phyloP scores from a whole-genome alignment of 92 coral and sea anemone genomes.

The Scolanthus callimorphus region DNA sequence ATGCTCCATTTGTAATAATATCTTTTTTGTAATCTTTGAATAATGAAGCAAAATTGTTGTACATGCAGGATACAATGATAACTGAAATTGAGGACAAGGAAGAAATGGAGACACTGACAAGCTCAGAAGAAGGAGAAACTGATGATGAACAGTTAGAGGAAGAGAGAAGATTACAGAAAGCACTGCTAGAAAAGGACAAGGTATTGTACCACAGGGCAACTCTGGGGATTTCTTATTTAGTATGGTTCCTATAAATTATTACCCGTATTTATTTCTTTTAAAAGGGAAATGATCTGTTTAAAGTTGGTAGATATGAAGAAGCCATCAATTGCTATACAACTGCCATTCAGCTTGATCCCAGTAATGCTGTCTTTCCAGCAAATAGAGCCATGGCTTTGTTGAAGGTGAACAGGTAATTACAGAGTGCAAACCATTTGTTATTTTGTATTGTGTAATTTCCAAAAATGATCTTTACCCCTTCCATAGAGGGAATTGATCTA shows the following conservation, averaged over 20 bases:
- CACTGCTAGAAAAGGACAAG: slow-evolving; percentile 90
- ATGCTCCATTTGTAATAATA: too few relatives aligned
- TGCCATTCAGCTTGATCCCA: slow-evolving; percentile 78
- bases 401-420: slow-evolving; percentile 63
- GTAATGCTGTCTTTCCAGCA: slow-evolving; percentile 88
- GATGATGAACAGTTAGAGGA: slow-evolving; percentile 60
- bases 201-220: slow-evolving; percentile 27
- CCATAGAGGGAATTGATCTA: too few relatives aligned
- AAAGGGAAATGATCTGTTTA: slow-evolving; percentile 94
- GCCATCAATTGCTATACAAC: slow-evolving; percentile 88
- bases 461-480: too few relatives aligned
- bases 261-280: not conserved
- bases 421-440: too few relatives aligned
- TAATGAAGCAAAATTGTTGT: too few relatives aligned
- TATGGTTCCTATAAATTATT: not conserved
- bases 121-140: slow-evolving; percentile 64
- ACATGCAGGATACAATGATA: slow-evolving; percentile 73
- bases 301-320: slow-evolving; percentile 82
- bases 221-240: not conserved
- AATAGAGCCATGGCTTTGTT: slow-evolving; percentile 97
- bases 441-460: too few relatives aligned
- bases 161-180: slow-evolving; percentile 71
- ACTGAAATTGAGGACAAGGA: slow-evolving; percentile 83
- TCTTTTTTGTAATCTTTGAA: too few relatives aligned
- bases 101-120: slow-evolving; percentile 82